Base-by-base conservation (phyloP, 2,797 vertebrate species). In the Crenuchus spilurus region DNA sequence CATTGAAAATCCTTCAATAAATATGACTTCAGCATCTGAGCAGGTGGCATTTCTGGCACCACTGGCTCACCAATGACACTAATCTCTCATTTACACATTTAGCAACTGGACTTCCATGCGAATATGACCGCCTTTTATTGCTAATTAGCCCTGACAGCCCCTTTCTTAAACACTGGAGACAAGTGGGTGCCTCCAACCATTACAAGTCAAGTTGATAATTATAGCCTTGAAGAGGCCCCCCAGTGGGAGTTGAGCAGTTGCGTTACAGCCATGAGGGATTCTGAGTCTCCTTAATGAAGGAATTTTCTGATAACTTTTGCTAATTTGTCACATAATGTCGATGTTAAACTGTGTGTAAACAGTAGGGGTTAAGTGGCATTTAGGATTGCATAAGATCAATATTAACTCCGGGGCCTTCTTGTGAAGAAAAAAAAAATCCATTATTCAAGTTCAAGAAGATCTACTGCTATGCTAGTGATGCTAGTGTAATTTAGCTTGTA, bases 91-190 rank as follows among this genome's bases (percentile, higher is more conserved):
- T 48, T 41, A 33, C 67, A 44, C 51, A 51, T 58, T 48, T 22
- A 51, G 16, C 42, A 18, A 57, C 42, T 72, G 39, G 60, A 62
- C 55, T 41, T 37, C 18, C 41, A 10, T 39, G 64, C 39, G 42
- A 37, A 49, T 26, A 44, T 51, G 48, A 54, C 61, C 49, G 48
- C 65, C 58, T 52, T 46, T n/a, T 20, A 41, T 18, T 28, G 44
- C 37, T 80, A 65, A 76, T 70, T 58, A 74, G 51, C 44, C 33
- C 6, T 46, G 74, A 65, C 74, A 79, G 57, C 51, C 37, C 58
- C 30, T 57, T 42, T 48, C 41, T 14, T 46, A 48, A 44, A 62
- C 22, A 42, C 55, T 31, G 35, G 24, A 22, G 71, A 70, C 44
- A 60, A 71, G 75, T 51, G 33, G 24, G 6, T 28, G 60, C 64